phyloP scores from a whole-genome alignment of 2,888 invertebrate species.

The Dichetophora obliterata region DNA sequence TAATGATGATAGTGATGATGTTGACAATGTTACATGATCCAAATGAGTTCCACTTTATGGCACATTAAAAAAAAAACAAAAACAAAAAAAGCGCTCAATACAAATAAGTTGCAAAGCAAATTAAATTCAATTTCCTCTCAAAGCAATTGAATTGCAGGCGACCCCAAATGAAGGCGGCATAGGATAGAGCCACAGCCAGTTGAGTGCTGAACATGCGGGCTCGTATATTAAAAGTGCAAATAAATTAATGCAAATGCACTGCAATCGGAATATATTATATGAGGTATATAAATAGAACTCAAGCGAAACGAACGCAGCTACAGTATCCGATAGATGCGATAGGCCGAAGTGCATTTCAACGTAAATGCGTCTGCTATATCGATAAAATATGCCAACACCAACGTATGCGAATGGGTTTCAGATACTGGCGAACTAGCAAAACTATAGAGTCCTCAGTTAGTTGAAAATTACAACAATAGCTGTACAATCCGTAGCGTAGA shows the following conservation, averaged over 20 bases:
- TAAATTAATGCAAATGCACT: conserved; percentile 4
- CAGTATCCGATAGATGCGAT: conserved; percentile 8
- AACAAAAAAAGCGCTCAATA: neutral
- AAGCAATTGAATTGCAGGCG: neutral
- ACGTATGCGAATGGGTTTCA: neutral
- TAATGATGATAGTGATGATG: no score
- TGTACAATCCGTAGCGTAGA: neutral
- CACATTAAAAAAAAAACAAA: no score
- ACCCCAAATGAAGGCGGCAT: neutral
- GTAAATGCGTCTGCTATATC: neutral
- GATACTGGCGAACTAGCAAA: neutral
- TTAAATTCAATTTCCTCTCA: conserved; percentile 1
- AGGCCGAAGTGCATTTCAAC: conserved; percentile 1
- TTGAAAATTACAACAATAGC: neutral
- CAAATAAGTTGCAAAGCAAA: conserved; percentile 5
- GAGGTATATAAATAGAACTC: neutral
- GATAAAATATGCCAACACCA: conserved; percentile 8
- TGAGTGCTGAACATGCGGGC: neutral
- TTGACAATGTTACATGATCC: no score
- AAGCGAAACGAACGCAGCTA: neutral
- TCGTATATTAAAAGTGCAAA: conserved; percentile 3
- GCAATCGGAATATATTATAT: neutral
- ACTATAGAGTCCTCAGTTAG: neutral
- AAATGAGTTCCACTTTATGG: no score
- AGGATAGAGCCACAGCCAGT: neutral